Base-by-base conservation (phyloP, 2,888 invertebrate genomes). In the Pandemis corylana region DNA sequence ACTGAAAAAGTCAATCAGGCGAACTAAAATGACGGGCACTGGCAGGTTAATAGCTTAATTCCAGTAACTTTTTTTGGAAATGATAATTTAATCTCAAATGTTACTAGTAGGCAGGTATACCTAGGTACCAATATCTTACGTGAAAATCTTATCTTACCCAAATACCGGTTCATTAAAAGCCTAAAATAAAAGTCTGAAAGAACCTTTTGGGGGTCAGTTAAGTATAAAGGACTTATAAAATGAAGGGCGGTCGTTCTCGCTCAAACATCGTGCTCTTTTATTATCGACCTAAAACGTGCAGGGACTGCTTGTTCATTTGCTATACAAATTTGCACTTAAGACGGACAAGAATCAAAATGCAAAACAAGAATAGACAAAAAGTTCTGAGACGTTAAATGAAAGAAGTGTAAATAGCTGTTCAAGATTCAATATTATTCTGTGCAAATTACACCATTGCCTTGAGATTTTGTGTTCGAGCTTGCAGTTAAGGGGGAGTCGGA, bases 351-450 rank as follows among this genome's bases (percentile, higher is more conserved):
- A 67, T 71, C 75, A 71, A 71, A 75, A 71, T 67, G 66, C 70
- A 75, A 62, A 70, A 62, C 70, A 66, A 63, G 46, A 44, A 41
- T 51, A 64, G 63, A 68, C 46, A 65, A 73, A 71, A 76, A 65
- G 70, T 67, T 72, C 70, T 67, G 72, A 71, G 71, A 72, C 76
- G 76, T 71, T 77, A 75, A 77, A 77, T 72, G 70, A 71, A 84
- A 80, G 77, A 81, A 83, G 78, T 81, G 83, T 77, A 84, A 85
- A 85, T 82, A 78, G 79, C 81, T 79, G 78, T 80, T 85, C 80
- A 68, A 82, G 80, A 84, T 87, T 87, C 85, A 88, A 87, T 88
- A 85, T 85, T 83, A 86, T 89, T 84, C 81, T 79, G 85, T 83
- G 85, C 84, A 88, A 89, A 90, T 88, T 84, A 83, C 82, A 81